These are phyloP conservation scores for Anthoptus insignis DNA, from an alignment of 2,888 invertebrate genomes.

Conservation along the genomic window DNA sequence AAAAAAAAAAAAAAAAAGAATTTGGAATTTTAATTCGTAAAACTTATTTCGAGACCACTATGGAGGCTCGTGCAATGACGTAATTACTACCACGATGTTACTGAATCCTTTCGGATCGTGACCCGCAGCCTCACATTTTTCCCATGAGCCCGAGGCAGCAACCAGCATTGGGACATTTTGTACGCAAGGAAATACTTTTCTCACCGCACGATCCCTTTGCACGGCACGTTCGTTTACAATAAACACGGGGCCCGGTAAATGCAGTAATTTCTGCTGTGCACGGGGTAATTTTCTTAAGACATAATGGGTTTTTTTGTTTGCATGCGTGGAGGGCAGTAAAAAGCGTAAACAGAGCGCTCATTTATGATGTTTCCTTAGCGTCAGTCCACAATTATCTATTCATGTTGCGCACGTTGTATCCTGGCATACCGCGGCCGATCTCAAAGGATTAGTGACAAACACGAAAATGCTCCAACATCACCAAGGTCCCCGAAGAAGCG, in stretches of 20 bases:
- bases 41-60: constrained; percentile 45
- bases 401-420: constrained; percentile 62
- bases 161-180: constrained; percentile 60
- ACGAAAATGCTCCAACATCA: constrained; percentile 43
- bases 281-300: constrained; percentile 45
- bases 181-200: constrained; percentile 51
- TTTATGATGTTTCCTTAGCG: constrained; percentile 53
- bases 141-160: constrained; percentile 56
- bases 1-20: too few relatives aligned
- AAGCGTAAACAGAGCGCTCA: constrained; percentile 46
- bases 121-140: constrained; percentile 58
- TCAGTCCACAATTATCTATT: constrained; percentile 65
- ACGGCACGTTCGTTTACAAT: constrained; percentile 34
- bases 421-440: constrained; percentile 53
- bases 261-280: constrained; percentile 43
- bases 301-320: constrained; percentile 36
- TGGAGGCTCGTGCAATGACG: constrained; percentile 48
- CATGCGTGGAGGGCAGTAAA: constrained; percentile 15
- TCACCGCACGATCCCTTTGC: constrained; percentile 41
- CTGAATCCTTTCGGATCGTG: constrained; percentile 60
- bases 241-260: constrained; percentile 48
- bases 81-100: constrained; percentile 64
- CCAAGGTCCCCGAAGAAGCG: constrained; percentile 50
- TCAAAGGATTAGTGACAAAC: constrained; percentile 61
- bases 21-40: constrained; percentile 37